A percentile compares a stretch with the other conserved stretches of the same genome.
Conservation (phyloP, 1,140 invertebrate genomes). For the Aleiodes sp. region DNA sequence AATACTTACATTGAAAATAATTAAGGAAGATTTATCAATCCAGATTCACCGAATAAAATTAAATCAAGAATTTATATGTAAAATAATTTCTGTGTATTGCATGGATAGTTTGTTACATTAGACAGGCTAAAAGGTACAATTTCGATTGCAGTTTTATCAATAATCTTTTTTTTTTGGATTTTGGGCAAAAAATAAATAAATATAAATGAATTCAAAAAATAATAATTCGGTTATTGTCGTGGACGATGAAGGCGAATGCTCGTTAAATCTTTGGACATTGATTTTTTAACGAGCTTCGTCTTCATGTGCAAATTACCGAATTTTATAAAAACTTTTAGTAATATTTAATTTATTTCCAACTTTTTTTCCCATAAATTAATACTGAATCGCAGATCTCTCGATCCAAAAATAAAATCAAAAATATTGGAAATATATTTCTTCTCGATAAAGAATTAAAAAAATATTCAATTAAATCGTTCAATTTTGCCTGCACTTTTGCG, state of each 20-base stretch:
- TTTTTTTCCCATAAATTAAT: conserved; percentile 9
- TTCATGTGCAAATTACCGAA: conserved; percentile 28
- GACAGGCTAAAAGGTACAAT: conserved; percentile 22
- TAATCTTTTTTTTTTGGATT: neutral
- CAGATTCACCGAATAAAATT: conserved; percentile 2
- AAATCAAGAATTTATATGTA: conserved; percentile 7
- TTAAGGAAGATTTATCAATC: neutral
- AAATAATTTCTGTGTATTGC: conserved; percentile 22
- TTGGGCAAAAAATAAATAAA: neutral
- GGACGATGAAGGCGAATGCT: conserved; percentile 30
- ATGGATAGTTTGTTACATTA: conserved; percentile 22
- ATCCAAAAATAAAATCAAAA: conserved; percentile 8
- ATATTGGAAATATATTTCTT: neutral
- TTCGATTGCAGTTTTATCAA: neutral
- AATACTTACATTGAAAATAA: too few species aligned
- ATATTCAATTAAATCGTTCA: neutral
- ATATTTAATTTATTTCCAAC: conserved; percentile 7
- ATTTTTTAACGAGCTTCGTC: conserved; percentile 8
- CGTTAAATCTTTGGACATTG: neutral
- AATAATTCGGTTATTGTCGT: conserved; percentile 30
- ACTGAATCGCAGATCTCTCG: conserved; percentile 29
- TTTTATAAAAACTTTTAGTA: conserved; percentile 10
- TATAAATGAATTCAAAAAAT: conserved; percentile 1
- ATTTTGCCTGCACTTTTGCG: conserved; percentile 10
- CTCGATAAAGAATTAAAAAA: neutral